These are phyloP conservation scores for Phragmatobia fuliginosa DNA, from an alignment of 2,888 invertebrate species.

Conservation along the genomic window DNA sequence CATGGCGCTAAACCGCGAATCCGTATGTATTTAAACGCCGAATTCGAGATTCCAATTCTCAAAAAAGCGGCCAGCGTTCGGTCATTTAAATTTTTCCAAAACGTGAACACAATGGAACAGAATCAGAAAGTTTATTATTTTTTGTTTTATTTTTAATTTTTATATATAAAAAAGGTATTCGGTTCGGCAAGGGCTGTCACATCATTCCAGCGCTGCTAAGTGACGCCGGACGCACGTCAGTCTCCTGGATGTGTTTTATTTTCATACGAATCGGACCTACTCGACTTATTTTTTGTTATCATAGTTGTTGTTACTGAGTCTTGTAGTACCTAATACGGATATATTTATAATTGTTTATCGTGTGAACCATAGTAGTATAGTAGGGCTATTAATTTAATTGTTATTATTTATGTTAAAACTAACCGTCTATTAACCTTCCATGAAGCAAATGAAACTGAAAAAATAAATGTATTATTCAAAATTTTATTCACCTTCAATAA, in stretches of 20 bases:
- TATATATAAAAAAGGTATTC: constrained; percentile 82
- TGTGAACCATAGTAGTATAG: constrained; percentile 48
- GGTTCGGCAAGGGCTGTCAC: constrained; percentile 85
- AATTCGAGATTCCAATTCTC: constrained; percentile 77
- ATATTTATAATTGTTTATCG: constrained; percentile 69
- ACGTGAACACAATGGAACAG: constrained; percentile 86
- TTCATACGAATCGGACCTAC: constrained; percentile 81
- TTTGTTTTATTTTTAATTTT: constrained; percentile 80
- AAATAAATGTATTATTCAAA: not conserved
- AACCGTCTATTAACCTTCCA: not conserved
- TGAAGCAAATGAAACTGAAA: not conserved
- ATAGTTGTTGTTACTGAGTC: constrained; percentile 77
- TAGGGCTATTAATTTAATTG: constrained; percentile 46
- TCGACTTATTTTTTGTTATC: constrained; percentile 82
- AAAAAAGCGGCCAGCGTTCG: constrained; percentile 80
- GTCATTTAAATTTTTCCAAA: constrained; percentile 86
- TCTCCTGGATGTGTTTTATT: constrained; percentile 82
- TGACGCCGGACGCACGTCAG: constrained; percentile 87
- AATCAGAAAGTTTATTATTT: constrained; percentile 73
- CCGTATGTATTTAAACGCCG: constrained; percentile 86
- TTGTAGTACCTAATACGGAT: constrained; percentile 73
- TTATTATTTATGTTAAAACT: constrained; percentile 14
- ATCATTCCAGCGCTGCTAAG: constrained; percentile 86
- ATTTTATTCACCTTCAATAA: not conserved
- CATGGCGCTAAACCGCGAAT: constrained; percentile 86